Percentiles rank a stretch among this genome's conserved stretches.
These are phyloP conservation scores for Smittia aterrima DNA, from an alignment of 2,888 invertebrate species.

Conservation along the genomic window DNA sequence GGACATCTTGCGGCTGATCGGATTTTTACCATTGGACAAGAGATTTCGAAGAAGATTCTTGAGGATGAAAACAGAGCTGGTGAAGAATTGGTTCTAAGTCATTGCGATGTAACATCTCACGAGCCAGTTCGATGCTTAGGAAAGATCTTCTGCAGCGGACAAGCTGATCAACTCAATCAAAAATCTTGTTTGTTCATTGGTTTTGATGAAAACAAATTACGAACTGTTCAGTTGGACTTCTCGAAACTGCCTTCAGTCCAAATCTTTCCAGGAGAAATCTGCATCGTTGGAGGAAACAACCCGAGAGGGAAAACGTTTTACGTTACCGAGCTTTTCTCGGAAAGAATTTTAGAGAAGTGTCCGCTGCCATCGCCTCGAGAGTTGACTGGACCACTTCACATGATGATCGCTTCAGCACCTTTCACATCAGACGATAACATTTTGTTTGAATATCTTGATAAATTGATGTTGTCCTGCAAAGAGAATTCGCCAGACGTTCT, in stretches of 20 bases:
- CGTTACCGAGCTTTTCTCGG: constrained; percentile 64
- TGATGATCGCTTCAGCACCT: constrained; percentile 80
- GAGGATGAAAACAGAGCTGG: constrained; percentile 45
- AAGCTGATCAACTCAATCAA: constrained; percentile 70
- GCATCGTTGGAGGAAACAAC: constrained; percentile 72
- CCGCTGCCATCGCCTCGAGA: constrained; percentile 52
- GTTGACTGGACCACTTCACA: constrained; percentile 58
- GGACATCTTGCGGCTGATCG: constrained; percentile 50
- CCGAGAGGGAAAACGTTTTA: constrained; percentile 66
- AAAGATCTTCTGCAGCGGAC: constrained; percentile 60
- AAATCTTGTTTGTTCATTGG: constrained; percentile 71
- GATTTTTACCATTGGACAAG: constrained; percentile 49
- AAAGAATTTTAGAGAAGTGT: constrained; percentile 55
- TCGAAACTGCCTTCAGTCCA: constrained; percentile 52
- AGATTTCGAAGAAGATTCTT: constrained; percentile 46
- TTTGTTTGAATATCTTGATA: constrained; percentile 76
- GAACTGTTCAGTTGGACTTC: constrained; percentile 56
- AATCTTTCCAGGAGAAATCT: constrained; percentile 54
- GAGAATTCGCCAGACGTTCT: constrained; percentile 73
- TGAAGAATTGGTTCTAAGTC: not conserved
- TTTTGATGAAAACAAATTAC: constrained; percentile 57
- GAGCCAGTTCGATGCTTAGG: constrained; percentile 49
- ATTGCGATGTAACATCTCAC: constrained; percentile 49
- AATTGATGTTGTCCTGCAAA: constrained; percentile 67
- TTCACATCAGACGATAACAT: constrained; percentile 76